These are phyloP conservation scores for Sus scrofa DNA, from an alignment of 2,113 vertebrate genomes.

Conservation along the genomic window T2T-Sscrofa CM000823.6:14262001-14262500, in stretches of 20 bases:
- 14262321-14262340: no score
- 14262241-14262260: neutral
- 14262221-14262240: neutral
- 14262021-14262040: neutral
- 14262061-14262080: neutral
- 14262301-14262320: neutral
- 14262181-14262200: neutral
- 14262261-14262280: neutral
- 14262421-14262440: no score
- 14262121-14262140: neutral
- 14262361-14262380: no score
- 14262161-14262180: neutral
- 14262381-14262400: no score
- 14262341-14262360: no score
- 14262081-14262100: neutral
- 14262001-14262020: neutral
- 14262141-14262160: neutral
- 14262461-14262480: no score
- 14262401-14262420: no score
- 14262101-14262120: neutral
- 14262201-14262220: neutral
- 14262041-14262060: neutral
- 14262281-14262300: neutral
- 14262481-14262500: neutral
- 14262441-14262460: no score